Evolutionary conservation across 1,140 invertebrate genomes (phyloP).

Genomic region (Arion vulgaris): DNA sequence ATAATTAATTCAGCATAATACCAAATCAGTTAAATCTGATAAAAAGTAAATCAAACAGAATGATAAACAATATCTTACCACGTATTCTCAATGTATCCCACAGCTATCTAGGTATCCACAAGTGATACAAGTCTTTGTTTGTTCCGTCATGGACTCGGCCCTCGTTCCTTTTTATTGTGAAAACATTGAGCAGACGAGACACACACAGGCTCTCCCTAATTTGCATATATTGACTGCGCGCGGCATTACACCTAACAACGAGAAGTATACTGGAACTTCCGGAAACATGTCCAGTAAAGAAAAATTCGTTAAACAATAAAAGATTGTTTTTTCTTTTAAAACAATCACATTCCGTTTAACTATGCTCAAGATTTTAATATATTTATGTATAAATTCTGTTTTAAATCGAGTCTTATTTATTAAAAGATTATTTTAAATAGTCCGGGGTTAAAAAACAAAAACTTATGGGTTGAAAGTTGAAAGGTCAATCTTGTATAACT

Average conservation of each 20-base stretch:
- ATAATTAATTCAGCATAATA: not conserved
- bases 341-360: too few species aligned
- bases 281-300: not conserved
- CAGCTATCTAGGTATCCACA: not conserved
- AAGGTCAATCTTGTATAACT: not conserved
- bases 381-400: too few species aligned
- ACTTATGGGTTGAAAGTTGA: too few species aligned
- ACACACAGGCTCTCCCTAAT: not conserved
- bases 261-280: not conserved
- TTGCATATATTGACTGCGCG: slow-evolving; percentile 23
- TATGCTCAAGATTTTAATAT: too few species aligned
- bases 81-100: not conserved
- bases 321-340: too few species aligned
- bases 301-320: too few species aligned
- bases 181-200: slow-evolving; percentile 12
- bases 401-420: too few species aligned
- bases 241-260: slow-evolving; percentile 13
- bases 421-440: not conserved
- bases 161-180: slow-evolving; percentile 8
- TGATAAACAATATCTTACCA: slow-evolving; percentile 12
- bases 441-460: too few species aligned
- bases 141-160: not conserved
- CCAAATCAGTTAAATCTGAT: not conserved
- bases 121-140: slow-evolving; percentile 4
- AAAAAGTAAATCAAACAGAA: not conserved